phyloP scores from a whole-genome alignment of 1,140 invertebrate genomes.

The Cyphomyrmex costatus region DNA sequence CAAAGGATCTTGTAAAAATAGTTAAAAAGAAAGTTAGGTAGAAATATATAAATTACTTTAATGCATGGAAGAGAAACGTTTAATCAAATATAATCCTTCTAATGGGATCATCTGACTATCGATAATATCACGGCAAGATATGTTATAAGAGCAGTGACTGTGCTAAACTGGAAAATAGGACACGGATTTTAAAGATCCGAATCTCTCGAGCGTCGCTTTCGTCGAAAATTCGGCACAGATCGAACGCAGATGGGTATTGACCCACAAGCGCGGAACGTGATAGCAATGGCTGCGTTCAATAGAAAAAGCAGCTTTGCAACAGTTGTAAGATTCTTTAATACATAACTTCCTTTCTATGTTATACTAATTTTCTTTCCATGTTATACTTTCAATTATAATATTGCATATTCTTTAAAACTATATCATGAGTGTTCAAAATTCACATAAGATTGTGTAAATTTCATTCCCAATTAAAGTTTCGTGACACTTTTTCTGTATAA shows the following conservation, averaged over 20 bases:
- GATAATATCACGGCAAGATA: neutral
- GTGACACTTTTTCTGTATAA: too few relatives aligned
- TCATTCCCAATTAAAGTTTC: too few relatives aligned
- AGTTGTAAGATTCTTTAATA: too few relatives aligned
- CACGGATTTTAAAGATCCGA: neutral
- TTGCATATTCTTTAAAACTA: too few relatives aligned
- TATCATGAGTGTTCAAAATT: too few relatives aligned
- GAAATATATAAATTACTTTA: neutral
- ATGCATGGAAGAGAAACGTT: neutral
- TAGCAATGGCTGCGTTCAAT: too few relatives aligned
- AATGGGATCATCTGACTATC: neutral
- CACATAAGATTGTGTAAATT: too few relatives aligned
- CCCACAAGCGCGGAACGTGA: neutral
- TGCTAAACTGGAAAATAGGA: constrained; percentile 12
- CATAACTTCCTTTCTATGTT: too few relatives aligned
- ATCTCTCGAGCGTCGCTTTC: neutral
- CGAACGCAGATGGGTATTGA: constrained; percentile 28
- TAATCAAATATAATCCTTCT: neutral
- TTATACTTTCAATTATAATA: too few relatives aligned
- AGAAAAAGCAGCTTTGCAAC: too few relatives aligned
- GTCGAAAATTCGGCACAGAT: constrained; percentile 32
- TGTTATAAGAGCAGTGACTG: neutral
- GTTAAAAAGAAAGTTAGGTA: neutral
- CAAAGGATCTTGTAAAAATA: neutral
- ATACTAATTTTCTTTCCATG: too few relatives aligned